These are phyloP conservation scores for Typhlichthys subterraneus DNA, from an alignment of 2,797 vertebrate species.

Conservation along the genomic window DNA sequence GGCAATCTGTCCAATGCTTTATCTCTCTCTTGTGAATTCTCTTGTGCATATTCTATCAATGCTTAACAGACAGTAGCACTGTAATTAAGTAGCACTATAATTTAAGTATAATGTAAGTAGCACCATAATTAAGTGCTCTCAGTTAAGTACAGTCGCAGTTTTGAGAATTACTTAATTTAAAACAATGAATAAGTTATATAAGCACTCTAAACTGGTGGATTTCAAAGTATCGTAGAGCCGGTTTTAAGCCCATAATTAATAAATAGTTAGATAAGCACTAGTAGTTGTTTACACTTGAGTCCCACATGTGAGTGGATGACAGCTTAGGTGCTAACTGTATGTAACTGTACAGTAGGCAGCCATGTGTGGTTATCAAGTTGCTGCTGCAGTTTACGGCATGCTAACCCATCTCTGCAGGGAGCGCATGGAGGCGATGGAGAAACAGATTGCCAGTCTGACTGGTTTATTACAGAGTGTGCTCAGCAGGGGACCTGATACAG, in stretches of 20 bases:
- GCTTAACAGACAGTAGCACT: not conserved
- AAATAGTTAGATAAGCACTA: not conserved
- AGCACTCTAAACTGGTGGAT: too few relatives aligned
- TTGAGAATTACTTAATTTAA: too few relatives aligned
- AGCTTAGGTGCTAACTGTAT: too few relatives aligned
- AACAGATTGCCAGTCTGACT: slow-evolving; percentile 96
- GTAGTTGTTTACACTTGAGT: too few relatives aligned
- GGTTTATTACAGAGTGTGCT: slow-evolving; percentile 94
- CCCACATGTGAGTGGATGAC: too few relatives aligned
- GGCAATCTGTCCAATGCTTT: not conserved
- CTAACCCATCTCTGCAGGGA: slow-evolving; percentile 75
- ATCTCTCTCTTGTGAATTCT: not conserved
- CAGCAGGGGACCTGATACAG: slow-evolving; percentile 86
- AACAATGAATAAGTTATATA: too few relatives aligned
- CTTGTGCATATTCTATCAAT: not conserved
- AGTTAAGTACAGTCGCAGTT: too few relatives aligned
- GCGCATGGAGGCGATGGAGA: slow-evolving; percentile 98
- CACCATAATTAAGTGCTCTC: too few relatives aligned
- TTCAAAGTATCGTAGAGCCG: not conserved
- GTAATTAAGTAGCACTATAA: too few relatives aligned
- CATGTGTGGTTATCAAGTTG: not conserved
- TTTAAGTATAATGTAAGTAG: too few relatives aligned
- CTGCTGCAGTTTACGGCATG: not conserved
- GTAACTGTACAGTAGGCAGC: too few relatives aligned
- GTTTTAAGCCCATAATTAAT: not conserved